Base-by-base conservation (phyloP, 2,113 vertebrate genomes). In the Thoracochromis brauschi region DNA sequence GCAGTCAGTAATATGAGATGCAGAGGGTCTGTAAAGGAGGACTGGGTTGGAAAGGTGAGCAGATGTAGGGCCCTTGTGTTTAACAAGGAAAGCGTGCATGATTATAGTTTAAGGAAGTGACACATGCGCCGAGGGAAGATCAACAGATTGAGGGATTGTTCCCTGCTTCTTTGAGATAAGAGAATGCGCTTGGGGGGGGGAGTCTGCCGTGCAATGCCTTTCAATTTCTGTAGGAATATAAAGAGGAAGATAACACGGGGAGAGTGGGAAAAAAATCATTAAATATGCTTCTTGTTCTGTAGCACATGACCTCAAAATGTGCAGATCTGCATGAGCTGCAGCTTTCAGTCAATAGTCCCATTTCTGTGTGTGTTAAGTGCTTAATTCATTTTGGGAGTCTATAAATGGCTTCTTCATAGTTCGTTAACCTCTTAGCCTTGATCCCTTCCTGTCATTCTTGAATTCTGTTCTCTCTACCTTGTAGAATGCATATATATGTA, bases 131-230 rank as follows among this genome's bases (percentile, higher is more conserved):
- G 11, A 40, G 51, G 57, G 89, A 85, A 89, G 88, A 91, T 91
- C 78, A 81, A 83, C 91, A 80, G 90, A 94, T 91, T 89, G 83
- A 10, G 29, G 80, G 91, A 83, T 58, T 80, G 83, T 79, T 86
- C 16, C 21, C 85, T 89, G 84, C 75, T 83, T 81, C 45, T 87
- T 51, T 42, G 60, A 89, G 85, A 95, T 95, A 91, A 91, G 80
- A 65, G 53, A 58, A 63, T 9, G 78, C 9, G 16, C 78, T 42
- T 9, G 5, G 8, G 35, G n/a, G 6, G 2, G 1, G 3, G 4
- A 86, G 84, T 57, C 87, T 47, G 58, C 85, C 31, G 75, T 55
- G 84, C 85, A 83, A 31, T 40, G 85, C 9, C 60, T 85, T 87
- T 89, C 47, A 82, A 31, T 85, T 45, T 49, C 19, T 75, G 82